Conservation (phyloP, 2,797 vertebrate species). For the Pseudotriccus pelzelni region DNA sequence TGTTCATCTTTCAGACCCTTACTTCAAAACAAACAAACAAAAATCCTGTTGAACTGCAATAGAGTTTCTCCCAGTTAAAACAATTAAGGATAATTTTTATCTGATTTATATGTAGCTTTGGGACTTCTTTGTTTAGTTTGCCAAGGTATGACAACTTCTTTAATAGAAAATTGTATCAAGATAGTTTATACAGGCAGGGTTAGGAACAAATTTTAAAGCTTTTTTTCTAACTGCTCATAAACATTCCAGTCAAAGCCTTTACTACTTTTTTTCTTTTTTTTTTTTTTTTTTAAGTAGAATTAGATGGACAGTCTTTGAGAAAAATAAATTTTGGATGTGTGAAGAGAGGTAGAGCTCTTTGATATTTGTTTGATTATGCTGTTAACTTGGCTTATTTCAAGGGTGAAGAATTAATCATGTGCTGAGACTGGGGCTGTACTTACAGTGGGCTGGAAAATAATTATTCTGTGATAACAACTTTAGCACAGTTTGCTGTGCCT, state of each 20-base stretch:
- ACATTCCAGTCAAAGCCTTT: background rate
- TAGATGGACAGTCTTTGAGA: background rate
- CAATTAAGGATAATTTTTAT: background rate
- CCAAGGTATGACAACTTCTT: background rate
- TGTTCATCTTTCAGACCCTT: background rate
- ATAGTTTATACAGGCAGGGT: background rate
- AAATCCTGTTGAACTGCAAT: background rate
- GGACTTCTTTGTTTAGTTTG: background rate
- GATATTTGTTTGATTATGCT: background rate
- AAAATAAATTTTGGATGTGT: background rate
- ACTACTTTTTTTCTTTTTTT: background rate
- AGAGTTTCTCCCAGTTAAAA: background rate
- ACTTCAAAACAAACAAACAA: background rate
- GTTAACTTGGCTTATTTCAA: background rate
- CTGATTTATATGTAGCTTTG: background rate
- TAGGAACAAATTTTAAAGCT: background rate
- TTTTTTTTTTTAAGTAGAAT: background rate
- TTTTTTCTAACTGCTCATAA: background rate
- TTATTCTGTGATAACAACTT: background rate
- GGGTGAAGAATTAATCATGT: accelerated
- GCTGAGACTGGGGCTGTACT: background rate
- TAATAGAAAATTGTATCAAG: background rate
- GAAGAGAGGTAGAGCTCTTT: background rate
- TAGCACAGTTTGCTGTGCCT: background rate
- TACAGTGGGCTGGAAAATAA: background rate